phyloP scores from a whole-genome alignment of 1,140 invertebrate genomes.

The Drosophila simulans region DNA sequence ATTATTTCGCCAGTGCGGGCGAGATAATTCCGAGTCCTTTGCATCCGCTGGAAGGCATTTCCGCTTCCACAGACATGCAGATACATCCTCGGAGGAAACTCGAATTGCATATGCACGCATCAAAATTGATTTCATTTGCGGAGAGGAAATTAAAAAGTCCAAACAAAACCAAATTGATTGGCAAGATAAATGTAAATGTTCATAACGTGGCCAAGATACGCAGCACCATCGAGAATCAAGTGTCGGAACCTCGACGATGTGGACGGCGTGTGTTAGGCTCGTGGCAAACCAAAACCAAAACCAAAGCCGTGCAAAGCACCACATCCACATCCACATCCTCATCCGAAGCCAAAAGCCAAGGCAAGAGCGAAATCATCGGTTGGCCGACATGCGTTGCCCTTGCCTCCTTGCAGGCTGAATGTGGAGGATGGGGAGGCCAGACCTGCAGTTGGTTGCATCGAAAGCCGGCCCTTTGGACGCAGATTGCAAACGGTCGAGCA shows the following conservation, averaged over 20 bases:
- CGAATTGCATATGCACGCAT: constrained; percentile 58
- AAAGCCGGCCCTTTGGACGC: constrained; percentile 19
- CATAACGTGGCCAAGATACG: constrained; percentile 60
- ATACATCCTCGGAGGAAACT: constrained; percentile 17
- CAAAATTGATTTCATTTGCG: constrained; percentile 82
- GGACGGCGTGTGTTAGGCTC: constrained; percentile 82
- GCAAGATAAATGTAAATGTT: constrained; percentile 82
- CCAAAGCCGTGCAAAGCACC: constrained; percentile 19
- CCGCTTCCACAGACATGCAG: constrained; percentile 8
- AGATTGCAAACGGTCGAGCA: constrained; percentile 20
- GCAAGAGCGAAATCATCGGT: constrained; percentile 12
- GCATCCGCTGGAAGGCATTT: constrained; percentile 29
- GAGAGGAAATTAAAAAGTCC: constrained; percentile 82
- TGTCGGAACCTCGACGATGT: constrained; percentile 57
- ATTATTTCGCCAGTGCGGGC: constrained; percentile 8
- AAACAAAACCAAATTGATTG: constrained; percentile 81
- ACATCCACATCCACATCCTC: constrained; percentile 15
- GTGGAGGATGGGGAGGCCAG: constrained; percentile 2
- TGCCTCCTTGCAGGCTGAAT: not conserved
- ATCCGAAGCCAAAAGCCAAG: constrained; percentile 14
- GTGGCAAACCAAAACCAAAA: constrained; percentile 73
- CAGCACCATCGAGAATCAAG: constrained; percentile 54
- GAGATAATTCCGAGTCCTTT: constrained; percentile 11
- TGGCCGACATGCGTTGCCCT: constrained; percentile 29
- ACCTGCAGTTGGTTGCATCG: constrained; percentile 40